These are phyloP conservation scores for Anolis carolinensis DNA, from an alignment of 2,113 vertebrate species.

Conservation along the genomic window DNA sequence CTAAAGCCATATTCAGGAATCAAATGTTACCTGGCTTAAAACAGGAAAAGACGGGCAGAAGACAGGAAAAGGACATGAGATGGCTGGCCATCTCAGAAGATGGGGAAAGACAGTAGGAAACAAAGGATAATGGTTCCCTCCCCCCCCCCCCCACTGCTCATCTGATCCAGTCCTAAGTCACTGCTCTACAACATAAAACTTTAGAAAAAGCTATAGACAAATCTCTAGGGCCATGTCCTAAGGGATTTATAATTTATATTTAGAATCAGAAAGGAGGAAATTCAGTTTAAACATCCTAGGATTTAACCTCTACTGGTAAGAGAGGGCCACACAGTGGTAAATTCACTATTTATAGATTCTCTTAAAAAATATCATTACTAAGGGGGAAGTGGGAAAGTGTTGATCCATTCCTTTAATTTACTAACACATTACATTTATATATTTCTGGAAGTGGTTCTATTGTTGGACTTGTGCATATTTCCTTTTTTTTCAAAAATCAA, in stretches of 20 bases:
- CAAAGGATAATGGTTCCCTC: too few species aligned
- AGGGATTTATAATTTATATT: neutral
- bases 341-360: slow-evolving; percentile 2
- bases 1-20: too few species aligned
- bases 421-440: neutral
- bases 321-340: neutral
- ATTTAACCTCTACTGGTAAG: neutral
- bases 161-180: too few species aligned
- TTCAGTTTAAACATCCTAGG: neutral
- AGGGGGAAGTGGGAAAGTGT: neutral
- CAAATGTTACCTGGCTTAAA: too few species aligned
- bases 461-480: neutral
- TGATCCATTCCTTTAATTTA: neutral
- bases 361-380: neutral
- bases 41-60: too few species aligned
- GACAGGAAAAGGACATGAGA: too few species aligned
- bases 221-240: neutral
- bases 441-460: neutral
- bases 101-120: too few species aligned
- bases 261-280: neutral
- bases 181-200: neutral
- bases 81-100: too few species aligned
- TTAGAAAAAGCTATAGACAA: neutral
- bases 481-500: neutral
- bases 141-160: too few species aligned